These are phyloP conservation scores for Frankliniella intonsa DNA, from an alignment of 2,888 invertebrate species.

Conservation along the genomic window DNA sequence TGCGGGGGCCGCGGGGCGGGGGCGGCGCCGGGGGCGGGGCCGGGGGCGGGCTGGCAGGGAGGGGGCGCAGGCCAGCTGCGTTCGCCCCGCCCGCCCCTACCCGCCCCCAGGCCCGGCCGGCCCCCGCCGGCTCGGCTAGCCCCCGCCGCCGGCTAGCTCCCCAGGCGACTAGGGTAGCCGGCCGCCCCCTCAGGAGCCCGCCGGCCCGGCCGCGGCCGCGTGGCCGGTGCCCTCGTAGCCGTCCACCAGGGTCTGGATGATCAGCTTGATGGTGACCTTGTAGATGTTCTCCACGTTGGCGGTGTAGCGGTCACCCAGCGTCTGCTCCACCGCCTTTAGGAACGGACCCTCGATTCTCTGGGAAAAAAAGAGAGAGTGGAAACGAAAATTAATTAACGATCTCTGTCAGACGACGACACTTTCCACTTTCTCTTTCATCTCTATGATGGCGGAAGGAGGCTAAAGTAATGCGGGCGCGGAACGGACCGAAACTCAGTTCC, in stretches of 20 bases:
- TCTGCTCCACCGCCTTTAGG: constrained; percentile 76
- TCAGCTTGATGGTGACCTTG: constrained; percentile 80
- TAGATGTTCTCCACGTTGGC: constrained; percentile 86
- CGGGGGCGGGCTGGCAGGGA: neutral
- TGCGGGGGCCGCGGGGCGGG: neutral
- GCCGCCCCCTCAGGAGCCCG: neutral
- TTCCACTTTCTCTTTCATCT: too few species aligned
- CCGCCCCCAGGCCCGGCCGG: neutral
- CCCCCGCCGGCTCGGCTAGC: neutral
- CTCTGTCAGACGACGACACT: neutral
- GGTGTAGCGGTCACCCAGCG: constrained; percentile 82
- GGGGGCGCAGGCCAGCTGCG: neutral
- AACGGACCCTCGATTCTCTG: constrained; percentile 90
- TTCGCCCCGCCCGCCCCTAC: neutral
- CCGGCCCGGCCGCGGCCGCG: neutral
- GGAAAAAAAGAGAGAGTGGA: constrained; percentile 45
- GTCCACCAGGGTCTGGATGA: constrained; percentile 74
- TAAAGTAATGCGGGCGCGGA: too few species aligned
- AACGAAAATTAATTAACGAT: neutral
- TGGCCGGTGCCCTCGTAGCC: constrained; percentile 57
- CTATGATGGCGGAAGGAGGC: too few species aligned
- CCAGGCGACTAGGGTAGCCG: neutral
- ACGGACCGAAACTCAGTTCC: neutral
- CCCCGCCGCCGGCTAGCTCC: neutral
- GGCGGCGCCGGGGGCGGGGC: neutral